A percentile compares a stretch with the other conserved stretches of the same genome.
These are phyloP conservation scores for Cheilosia pagana DNA, from an alignment of 2,888 invertebrate species.

Conservation along the genomic window DNA sequence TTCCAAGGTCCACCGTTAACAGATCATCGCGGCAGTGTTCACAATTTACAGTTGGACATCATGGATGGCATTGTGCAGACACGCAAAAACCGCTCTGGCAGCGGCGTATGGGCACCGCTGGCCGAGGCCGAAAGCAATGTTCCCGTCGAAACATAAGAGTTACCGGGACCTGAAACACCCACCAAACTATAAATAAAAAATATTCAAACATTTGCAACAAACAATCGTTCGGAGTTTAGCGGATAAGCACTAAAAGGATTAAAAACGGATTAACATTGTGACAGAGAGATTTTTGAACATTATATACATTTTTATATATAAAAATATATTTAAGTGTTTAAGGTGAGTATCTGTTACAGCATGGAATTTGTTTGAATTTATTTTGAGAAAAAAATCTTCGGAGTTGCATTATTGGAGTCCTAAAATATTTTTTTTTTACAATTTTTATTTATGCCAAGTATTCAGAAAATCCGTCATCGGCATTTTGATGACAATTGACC, in stretches of 20 bases:
- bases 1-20: slow-evolving; percentile 89
- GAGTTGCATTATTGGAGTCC: too few species aligned
- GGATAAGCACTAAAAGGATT: slow-evolving; percentile 74
- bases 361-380: too few species aligned
- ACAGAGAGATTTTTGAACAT: slow-evolving; percentile 70
- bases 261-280: slow-evolving; percentile 71
- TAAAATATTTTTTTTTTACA: too few species aligned
- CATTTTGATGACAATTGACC: too few species aligned
- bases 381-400: too few species aligned
- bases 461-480: too few species aligned
- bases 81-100: slow-evolving; percentile 86
- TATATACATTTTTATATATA: slow-evolving; percentile 75
- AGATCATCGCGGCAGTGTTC: slow-evolving; percentile 89
- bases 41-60: slow-evolving; percentile 93
- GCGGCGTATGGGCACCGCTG: slow-evolving; percentile 88
- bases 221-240: slow-evolving; percentile 75
- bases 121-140: slow-evolving; percentile 82
- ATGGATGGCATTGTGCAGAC: slow-evolving; percentile 94
- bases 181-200: slow-evolving; percentile 51
- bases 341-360: slow-evolving; percentile 42
- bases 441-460: too few species aligned
- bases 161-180: slow-evolving; percentile 44
- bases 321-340: slow-evolving; percentile 73
- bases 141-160: slow-evolving; percentile 81
- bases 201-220: slow-evolving; percentile 66